phyloP scores from a whole-genome alignment of 2,797 vertebrate genomes.

The Danio jaintianensis region DNA sequence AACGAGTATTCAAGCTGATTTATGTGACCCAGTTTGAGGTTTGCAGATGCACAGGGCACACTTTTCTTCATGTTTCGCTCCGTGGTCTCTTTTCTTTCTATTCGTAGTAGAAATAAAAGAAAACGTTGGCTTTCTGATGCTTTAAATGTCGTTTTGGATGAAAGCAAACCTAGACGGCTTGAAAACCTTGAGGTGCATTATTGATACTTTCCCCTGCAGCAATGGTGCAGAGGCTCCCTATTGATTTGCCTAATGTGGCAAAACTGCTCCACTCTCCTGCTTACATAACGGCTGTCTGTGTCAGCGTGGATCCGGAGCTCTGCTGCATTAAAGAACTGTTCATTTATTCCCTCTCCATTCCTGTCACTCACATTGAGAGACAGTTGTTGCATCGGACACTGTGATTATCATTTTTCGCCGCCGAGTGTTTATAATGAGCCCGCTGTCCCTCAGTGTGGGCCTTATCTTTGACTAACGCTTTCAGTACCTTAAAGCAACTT shows the following conservation, averaged over 20 bases:
- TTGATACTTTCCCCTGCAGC: constrained; percentile 43
- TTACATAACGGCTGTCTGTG: constrained; percentile 57
- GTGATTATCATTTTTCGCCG: constrained; percentile 37
- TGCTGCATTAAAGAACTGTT: constrained; percentile 50
- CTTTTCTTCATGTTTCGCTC: not conserved
- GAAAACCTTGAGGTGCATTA: constrained; percentile 37
- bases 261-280: constrained; percentile 47
- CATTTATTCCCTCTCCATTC: constrained; percentile 60
- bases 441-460: constrained; percentile 3
- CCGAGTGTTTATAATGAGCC: constrained; percentile 32
- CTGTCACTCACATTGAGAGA: constrained; percentile 56
- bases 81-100: not conserved
- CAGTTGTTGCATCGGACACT: constrained; percentile 41
- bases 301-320: constrained; percentile 33
- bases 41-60: constrained; percentile 24
- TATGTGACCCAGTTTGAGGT: constrained; percentile 43
- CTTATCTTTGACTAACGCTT: constrained; percentile 35
- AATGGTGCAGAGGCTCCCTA: constrained; percentile 33
- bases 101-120: constrained; percentile 17
- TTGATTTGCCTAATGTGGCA: constrained; percentile 51
- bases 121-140: not conserved
- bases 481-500: constrained; percentile 18
- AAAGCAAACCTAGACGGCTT: not conserved
- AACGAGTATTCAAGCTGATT: constrained; percentile 26
- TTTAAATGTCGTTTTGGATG: constrained; percentile 17